Conservation (phyloP, 2,113 vertebrate species). For the Tauraco erythrolophus region DNA sequence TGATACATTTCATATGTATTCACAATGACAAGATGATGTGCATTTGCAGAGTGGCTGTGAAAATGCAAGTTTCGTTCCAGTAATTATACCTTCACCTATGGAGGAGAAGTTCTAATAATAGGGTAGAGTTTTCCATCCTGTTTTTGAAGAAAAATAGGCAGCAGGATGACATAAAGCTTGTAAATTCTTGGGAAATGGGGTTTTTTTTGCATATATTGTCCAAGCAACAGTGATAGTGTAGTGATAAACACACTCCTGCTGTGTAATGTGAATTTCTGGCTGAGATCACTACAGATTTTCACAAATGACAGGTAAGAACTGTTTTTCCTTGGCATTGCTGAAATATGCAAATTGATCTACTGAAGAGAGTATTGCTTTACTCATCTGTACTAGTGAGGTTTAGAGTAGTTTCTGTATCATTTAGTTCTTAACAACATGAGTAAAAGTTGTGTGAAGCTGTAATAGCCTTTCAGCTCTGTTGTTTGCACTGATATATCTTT, state of each 20-base stretch:
- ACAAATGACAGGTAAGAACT: neutral
- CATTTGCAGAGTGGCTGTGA: neutral
- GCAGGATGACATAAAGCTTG: neutral
- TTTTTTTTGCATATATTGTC: conserved; percentile 7
- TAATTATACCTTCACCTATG: conserved; percentile 3
- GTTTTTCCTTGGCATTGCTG: neutral
- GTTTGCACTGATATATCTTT: neutral
- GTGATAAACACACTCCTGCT: neutral
- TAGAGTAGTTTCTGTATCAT: neutral
- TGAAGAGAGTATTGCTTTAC: neutral
- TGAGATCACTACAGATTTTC: neutral
- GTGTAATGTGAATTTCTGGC: neutral
- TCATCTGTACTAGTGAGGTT: neutral
- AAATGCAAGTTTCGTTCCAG: neutral
- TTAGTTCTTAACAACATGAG: neutral
- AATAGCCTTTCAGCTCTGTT: neutral
- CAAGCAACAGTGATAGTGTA: neutral
- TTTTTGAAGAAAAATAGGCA: neutral
- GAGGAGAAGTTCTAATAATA: conserved; percentile 25
- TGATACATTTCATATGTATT: neutral
- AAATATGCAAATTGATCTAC: neutral
- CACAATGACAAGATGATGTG: neutral
- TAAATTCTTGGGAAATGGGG: neutral
- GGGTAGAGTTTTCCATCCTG: neutral
- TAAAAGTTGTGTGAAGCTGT: neutral